Percentiles rank a stretch among this genome's conserved stretches.
Conservation (phyloP, 2,797 vertebrate genomes). For the Cyclura pinguis region DNA sequence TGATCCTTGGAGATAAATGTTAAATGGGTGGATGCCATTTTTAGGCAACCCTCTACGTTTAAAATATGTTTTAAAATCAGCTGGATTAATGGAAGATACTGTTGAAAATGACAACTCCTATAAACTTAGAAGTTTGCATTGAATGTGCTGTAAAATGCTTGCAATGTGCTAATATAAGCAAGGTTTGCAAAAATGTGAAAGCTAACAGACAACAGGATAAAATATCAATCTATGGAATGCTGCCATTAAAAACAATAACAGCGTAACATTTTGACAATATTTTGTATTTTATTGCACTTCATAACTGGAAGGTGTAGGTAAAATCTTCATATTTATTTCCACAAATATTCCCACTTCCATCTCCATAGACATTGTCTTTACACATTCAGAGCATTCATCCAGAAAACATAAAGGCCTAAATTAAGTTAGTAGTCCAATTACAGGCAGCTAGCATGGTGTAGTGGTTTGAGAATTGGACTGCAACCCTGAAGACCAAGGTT, state of each 20-base stretch:
- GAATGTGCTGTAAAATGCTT: slow-evolving; percentile 15
- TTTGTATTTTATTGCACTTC: not conserved
- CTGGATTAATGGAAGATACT: slow-evolving; percentile 25
- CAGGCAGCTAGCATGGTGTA: too few species aligned
- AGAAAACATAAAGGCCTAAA: not conserved
- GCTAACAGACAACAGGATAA: not conserved
- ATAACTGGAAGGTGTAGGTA: not conserved
- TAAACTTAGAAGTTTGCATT: not conserved
- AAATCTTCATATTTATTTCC: not conserved
- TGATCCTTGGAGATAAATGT: slow-evolving; percentile 7
- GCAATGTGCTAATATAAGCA: not conserved
- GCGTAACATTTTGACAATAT: not conserved
- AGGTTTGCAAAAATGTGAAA: slow-evolving; percentile 13
- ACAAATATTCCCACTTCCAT: not conserved
- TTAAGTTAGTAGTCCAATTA: too few species aligned
- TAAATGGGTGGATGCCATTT: slow-evolving; percentile 13
- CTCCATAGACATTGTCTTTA: not conserved
- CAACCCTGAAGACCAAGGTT: too few species aligned
- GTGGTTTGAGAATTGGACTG: too few species aligned
- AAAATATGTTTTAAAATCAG: slow-evolving; percentile 18
- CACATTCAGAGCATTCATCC: not conserved
- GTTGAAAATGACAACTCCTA: slow-evolving; percentile 4
- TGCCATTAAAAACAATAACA: not conserved
- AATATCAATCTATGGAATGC: not conserved
- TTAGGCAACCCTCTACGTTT: slow-evolving; percentile 1